Evolutionary conservation across 2,888 invertebrate genomes (phyloP).

Genomic region (Hydrotaea diabolus): DNA sequence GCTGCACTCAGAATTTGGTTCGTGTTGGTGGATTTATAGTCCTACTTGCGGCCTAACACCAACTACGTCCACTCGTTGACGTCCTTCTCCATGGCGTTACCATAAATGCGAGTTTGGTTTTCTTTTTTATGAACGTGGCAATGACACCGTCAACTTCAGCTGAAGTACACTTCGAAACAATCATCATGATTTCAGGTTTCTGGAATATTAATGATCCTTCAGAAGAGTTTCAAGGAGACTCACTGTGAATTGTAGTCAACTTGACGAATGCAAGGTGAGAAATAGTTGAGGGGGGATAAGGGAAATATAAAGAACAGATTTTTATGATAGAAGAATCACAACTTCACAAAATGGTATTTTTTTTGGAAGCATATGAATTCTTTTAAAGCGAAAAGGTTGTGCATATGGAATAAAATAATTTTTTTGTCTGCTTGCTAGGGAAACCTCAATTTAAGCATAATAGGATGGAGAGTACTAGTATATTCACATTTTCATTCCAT

Average conservation of each 20-base stretch:
- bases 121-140: conserved; percentile 34
- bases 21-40: neutral
- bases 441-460: too few species aligned
- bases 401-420: too few species aligned
- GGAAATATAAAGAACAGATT: too few species aligned
- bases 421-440: too few species aligned
- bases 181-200: conserved; percentile 11
- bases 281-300: too few species aligned
- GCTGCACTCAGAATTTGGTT: neutral
- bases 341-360: too few species aligned
- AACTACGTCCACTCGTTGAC: neutral
- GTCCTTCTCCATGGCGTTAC: neutral
- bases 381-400: too few species aligned
- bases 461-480: too few species aligned
- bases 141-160: conserved; percentile 26
- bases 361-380: too few species aligned
- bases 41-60: neutral
- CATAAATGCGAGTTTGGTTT: neutral
- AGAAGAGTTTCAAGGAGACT: conserved; percentile 25
- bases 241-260: neutral
- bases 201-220: conserved; percentile 35
- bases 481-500: too few species aligned
- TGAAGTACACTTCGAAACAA: conserved; percentile 24
- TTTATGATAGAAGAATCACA: too few species aligned
- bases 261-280: neutral